phyloP scores from a whole-genome alignment of 1,140 invertebrate genomes.

The Brachionus asplanchnoidis region DNA sequence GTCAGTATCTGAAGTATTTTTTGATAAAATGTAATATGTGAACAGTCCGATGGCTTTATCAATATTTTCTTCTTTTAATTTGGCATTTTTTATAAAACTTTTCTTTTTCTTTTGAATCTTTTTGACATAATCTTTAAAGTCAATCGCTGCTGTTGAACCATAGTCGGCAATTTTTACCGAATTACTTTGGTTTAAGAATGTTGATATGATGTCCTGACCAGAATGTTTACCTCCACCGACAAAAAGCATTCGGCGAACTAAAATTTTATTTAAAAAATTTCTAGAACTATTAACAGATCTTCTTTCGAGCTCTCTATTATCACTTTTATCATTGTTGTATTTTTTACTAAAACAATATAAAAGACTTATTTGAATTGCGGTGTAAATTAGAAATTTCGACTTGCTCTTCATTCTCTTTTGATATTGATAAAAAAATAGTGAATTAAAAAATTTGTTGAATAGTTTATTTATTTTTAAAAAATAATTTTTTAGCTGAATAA shows the following conservation, averaged over 20 bases:
- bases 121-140: neutral
- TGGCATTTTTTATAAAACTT: neutral
- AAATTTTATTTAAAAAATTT: neutral
- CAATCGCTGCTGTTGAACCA: neutral
- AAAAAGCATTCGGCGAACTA: neutral
- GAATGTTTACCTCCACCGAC: neutral
- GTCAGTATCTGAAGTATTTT: neutral
- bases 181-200: neutral
- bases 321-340: neutral
- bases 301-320: neutral
- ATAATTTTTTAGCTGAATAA: too few species aligned
- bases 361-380: neutral
- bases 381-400: neutral
- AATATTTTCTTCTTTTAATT: neutral
- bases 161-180: neutral
- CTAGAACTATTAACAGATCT: neutral
- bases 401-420: neutral
- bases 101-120: neutral
- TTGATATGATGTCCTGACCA: neutral
- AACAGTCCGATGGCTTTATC: slow-evolving; percentile 15
- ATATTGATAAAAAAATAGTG: too few species aligned
- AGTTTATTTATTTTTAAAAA: too few species aligned
- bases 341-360: neutral
- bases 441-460: too few species aligned
- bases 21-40: neutral